phyloP scores from a whole-genome alignment of 2,113 vertebrate species.

The Zapornia atra region DNA sequence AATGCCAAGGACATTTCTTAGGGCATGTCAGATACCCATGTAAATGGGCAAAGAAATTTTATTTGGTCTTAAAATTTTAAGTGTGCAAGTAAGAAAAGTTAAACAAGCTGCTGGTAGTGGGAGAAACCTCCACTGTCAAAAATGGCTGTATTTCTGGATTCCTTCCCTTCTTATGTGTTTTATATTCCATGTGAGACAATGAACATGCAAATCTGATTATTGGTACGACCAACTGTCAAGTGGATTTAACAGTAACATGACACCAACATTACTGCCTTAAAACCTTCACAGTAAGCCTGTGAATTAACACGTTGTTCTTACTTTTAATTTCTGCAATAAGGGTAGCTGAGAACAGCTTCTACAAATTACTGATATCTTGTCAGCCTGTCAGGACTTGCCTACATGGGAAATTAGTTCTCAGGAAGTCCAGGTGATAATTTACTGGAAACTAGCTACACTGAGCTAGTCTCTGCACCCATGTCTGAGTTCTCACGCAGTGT shows the following conservation, averaged over 20 bases:
- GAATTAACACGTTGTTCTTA: not conserved
- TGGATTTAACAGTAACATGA: not conserved
- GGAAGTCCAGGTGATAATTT: not conserved
- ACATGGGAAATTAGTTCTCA: not conserved
- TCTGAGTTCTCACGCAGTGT: not conserved
- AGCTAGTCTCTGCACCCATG: not conserved
- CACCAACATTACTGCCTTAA: not conserved
- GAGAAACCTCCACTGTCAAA: not conserved
- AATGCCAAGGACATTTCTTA: not conserved
- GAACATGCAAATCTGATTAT: not conserved
- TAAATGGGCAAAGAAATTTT: not conserved
- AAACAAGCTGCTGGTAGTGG: not conserved
- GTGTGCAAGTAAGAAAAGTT: not conserved
- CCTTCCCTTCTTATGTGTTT: not conserved
- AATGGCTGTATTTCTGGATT: not conserved
- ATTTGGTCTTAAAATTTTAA: not conserved
- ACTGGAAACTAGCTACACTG: not conserved
- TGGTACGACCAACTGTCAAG: fast-evolving
- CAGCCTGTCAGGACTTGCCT: not conserved
- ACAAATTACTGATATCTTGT: not conserved
- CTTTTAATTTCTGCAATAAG: not conserved
- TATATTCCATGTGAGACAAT: not conserved
- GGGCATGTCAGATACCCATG: not conserved
- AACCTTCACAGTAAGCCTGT: not conserved
- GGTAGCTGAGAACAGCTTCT: not conserved